Evolutionary conservation across 37 sponge, comb jelly and placozoan genomes (phyloP), one percentile per base, ranked within the genome.

Genomic region (Cladorhizidae sp.): DNA sequence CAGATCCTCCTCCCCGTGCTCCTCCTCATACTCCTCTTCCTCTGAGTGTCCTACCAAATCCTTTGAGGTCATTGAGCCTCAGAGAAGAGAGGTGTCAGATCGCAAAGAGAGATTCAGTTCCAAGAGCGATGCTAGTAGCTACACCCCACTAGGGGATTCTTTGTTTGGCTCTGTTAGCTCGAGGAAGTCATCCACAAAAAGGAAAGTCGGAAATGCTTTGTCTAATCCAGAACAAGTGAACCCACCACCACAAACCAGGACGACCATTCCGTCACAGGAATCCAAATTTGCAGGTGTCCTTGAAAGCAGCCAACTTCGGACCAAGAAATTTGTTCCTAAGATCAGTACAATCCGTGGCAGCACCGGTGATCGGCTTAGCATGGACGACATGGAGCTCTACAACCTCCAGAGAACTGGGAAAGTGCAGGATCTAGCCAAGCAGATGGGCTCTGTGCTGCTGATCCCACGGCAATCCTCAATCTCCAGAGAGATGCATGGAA

Each of bases 371-470:
- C 67, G 8, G 32, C 67, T 65, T 15, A 32, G 33, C 36, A 31
- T 32, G 5, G 67, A 65, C 36, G 67, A 65, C 36, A 17, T 65
- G 36, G 35, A 65, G 3, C 45, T 71, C 20, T 71, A 9, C 45
- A 7, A 36, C 7, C 45, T 23, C 25, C 71, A 71, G 23, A 71
- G 71, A 41, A 41, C 28, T 17, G 67, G 67, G 26, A 39, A 39
- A 25, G 71, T 71, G 45, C 25, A 22, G n/a, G 71, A 71, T 43
- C 7, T 71, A 25, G 71, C 71, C 71, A 71, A 71, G 71, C 20
- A 71, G 43, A 20, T 71, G 15, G 71, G 41, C n/a, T 17, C 45
- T 3, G 35, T 25, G 2, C 12, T 65, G 33, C 67, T 32, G 12
- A 65, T 3, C 32, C 3, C 3, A 17, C 67, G 17, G 5, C 67